Conservation (phyloP, 2,888 invertebrate species). For the Drosophila dives region DNA sequence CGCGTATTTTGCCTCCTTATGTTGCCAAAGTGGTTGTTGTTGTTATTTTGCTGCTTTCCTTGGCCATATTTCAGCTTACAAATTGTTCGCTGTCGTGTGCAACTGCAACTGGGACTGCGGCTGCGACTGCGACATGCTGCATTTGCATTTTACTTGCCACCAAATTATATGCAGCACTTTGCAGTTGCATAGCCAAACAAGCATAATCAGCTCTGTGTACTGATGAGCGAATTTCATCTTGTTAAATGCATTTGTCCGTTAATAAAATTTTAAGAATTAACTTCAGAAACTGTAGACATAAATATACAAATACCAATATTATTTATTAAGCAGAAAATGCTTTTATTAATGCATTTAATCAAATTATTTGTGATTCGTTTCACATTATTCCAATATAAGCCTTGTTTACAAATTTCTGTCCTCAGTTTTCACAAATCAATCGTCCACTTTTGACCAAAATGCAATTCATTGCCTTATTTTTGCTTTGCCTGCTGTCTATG, state of each 20-base stretch:
- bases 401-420: too few relatives aligned
- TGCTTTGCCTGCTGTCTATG: not conserved
- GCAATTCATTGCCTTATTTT: not conserved
- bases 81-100: constrained; percentile 58
- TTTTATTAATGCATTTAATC: not conserved
- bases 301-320: not conserved
- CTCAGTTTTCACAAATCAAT: not conserved
- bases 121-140: not conserved
- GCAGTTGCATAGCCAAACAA: not conserved
- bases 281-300: too few relatives aligned
- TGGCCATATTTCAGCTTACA: constrained; percentile 49
- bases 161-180: not conserved
- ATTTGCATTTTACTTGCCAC: constrained; percentile 40
- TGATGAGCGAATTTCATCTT: not conserved
- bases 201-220: not conserved
- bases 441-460: not conserved
- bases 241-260: not conserved
- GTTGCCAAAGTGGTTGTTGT: constrained; percentile 24
- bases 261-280: not conserved
- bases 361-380: not conserved
- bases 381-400: not conserved
- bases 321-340: not conserved
- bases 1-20: constrained; percentile 35
- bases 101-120: constrained; percentile 1
- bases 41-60: constrained; percentile 18